These are phyloP conservation scores for Pelobates fuscus DNA, from an alignment of 2,113 vertebrate genomes.

Conservation along the genomic window DNA sequence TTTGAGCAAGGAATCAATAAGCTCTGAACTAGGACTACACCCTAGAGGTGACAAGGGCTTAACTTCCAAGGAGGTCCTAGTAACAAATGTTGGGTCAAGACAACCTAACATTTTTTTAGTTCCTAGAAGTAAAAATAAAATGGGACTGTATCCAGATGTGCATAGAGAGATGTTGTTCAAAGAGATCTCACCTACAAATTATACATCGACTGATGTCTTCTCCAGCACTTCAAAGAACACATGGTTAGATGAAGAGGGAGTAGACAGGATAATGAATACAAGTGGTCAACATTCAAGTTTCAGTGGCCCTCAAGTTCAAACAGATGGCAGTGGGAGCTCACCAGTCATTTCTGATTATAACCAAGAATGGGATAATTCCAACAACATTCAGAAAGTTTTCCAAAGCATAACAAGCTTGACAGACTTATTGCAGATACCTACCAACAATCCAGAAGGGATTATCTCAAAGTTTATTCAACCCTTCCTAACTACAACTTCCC, in stretches of 20 bases:
- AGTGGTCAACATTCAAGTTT: not conserved
- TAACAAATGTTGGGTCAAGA: not conserved
- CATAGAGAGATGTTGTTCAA: not conserved
- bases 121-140: not conserved
- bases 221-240: not conserved
- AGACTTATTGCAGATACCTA: not conserved
- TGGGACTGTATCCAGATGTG: too few species aligned
- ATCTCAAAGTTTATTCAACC: not conserved
- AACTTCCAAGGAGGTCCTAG: not conserved
- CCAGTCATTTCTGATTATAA: not conserved
- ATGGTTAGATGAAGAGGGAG: not conserved
- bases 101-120: not conserved
- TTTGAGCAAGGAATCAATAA: too few species aligned
- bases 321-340: conserved; percentile 16
- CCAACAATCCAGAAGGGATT: not conserved
- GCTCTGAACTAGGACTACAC: too few species aligned
- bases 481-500: too few species aligned
- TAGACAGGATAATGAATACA: not conserved
- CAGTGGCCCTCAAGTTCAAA: not conserved
- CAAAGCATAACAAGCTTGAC: not conserved
- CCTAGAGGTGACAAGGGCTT: not conserved
- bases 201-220: not conserved
- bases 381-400: not conserved
- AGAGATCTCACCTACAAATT: not conserved
- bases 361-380: not conserved